Base-by-base conservation (phyloP, 2,888 invertebrate species). In the Eristalis intricaria region DNA sequence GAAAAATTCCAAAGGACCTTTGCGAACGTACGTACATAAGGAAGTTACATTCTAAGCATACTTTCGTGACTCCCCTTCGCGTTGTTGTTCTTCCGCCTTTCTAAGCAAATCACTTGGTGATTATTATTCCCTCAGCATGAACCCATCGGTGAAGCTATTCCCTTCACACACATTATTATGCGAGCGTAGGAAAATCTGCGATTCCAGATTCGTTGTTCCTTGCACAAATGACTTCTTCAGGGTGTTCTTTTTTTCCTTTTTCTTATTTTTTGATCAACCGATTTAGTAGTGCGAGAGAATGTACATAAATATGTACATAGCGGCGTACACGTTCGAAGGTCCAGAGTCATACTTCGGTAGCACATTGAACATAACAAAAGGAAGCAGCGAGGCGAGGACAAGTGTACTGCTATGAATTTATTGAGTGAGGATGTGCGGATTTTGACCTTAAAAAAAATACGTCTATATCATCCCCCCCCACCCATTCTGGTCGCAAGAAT, bases 71-170 rank as follows among this genome's bases (percentile, higher is more conserved):
- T 61, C 63, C 61, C 43, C 56, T 64, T 29, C 50, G 22, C 43
- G 32, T 74, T 26, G 19, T 32, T 26, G 15, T 32, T 77, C 68
- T 76, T 81, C 58, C 65, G 73, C 60, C 66, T 74, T 82, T 85
- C 40, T 68, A 80, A 71, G 60, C 79, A 83, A 87, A 83, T 70
- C 86, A 79, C 83, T 87, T 79, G 78, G 79, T 76, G 79, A 84
- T 87, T 87, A 80, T 80, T 87, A 76, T 87, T 84, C 79, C 68
- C 76, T 69, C 84, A 80, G 84, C 79, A 76, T 87, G 79, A 79
- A 84, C 64, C 79, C 68, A 61, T 76, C 71, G 64, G 64, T 60
- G 32, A 11, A 64, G 64, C n/a, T 58, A 29, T 81, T 73, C 61
- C 60, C 61, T 32, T 19, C 22, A 29, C 71, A 81, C 40, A 76